Evolutionary conservation across 2,113 vertebrate species (phyloP).

Genomic region (Monopterus albus): DNA sequence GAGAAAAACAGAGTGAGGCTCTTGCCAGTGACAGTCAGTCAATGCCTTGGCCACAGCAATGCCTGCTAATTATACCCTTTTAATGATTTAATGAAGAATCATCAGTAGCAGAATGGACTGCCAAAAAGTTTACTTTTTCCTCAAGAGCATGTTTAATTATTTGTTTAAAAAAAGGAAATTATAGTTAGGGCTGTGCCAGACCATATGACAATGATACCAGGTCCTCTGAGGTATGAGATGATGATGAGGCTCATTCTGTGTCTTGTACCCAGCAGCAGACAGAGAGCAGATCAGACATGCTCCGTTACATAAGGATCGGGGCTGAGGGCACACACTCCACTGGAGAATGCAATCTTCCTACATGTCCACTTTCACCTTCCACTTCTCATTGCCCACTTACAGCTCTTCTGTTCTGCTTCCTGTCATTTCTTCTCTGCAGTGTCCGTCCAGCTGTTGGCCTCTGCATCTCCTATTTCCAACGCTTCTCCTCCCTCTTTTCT

Average conservation of each 20-base stretch:
- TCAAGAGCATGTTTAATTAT: background rate
- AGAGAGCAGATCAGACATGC: conserved; percentile 24
- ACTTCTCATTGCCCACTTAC: conserved; percentile 34
- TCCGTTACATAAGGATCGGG: conserved; percentile 39
- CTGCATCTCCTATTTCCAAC: background rate
- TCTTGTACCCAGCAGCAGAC: conserved; percentile 3
- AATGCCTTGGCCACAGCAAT: conserved; percentile 48
- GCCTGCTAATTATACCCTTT: conserved; percentile 43
- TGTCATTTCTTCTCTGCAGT: background rate
- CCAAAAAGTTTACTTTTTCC: background rate
- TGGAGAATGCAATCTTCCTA: conserved; percentile 28
- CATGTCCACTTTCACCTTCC: conserved; percentile 30
- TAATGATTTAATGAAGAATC: conserved; percentile 35
- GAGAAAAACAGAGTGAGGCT: background rate
- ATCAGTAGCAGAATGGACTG: conserved; percentile 26
- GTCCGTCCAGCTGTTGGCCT: background rate
- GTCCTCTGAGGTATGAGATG: conserved; percentile 25
- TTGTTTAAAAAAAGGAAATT: background rate
- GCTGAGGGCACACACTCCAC: conserved; percentile 9
- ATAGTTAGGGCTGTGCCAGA: background rate
- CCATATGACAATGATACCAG: background rate
- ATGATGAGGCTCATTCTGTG: background rate
- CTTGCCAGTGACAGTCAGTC: conserved; percentile 27
- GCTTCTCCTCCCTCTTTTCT: background rate
- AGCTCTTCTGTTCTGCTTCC: conserved; percentile 1